Evolutionary conservation across 2,113 vertebrate species (phyloP).

Genomic region (Catharus bicknelli): DNA sequence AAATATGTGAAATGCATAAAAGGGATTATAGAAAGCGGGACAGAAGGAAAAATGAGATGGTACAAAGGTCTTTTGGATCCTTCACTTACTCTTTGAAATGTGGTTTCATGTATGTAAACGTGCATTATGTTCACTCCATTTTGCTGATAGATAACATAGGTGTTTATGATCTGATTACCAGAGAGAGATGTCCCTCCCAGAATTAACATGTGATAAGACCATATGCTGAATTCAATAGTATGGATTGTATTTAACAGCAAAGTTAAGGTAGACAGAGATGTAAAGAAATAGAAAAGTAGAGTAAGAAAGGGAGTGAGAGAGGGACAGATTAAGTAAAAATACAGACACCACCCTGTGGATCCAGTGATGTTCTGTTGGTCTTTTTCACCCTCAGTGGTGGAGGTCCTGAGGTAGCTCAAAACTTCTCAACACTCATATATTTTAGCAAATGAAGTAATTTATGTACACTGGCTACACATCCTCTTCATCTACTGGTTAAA

Average conservation of each 20-base stretch:
- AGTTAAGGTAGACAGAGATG: not conserved
- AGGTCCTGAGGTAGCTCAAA: fast-evolving
- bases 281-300: not conserved
- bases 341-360: not conserved
- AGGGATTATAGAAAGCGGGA: not conserved
- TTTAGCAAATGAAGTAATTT: not conserved
- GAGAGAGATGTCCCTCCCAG: not conserved
- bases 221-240: not conserved
- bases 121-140: not conserved
- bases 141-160: not conserved
- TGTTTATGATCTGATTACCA: not conserved
- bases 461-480: not conserved
- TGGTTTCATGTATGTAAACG: not conserved
- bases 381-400: not conserved
- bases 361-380: not conserved
- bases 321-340: not conserved
- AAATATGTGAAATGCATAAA: not conserved
- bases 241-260: not conserved
- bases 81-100: not conserved
- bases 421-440: not conserved
- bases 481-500: not conserved
- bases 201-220: not conserved
- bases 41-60: not conserved
- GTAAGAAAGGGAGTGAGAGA: too few species aligned
- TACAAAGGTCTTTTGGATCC: fast-evolving